These are phyloP conservation scores for Toxotes jaculatrix DNA, from an alignment of 2,113 vertebrate species.

Conservation along the genomic window DNA sequence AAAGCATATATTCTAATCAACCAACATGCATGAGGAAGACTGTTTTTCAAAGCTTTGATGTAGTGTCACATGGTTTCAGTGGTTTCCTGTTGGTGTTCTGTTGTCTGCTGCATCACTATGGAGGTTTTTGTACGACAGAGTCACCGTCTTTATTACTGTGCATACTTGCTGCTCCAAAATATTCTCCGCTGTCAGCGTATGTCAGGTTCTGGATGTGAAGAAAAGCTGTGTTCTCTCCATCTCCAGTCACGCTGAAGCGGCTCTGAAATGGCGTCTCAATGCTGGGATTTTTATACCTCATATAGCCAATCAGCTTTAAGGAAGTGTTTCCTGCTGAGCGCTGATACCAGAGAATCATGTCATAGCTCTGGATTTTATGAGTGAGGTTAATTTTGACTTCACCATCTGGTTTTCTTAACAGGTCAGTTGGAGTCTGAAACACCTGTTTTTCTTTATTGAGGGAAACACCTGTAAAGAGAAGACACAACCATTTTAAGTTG, in stretches of 20 bases:
- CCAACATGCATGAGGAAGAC: background rate
- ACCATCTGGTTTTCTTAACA: background rate
- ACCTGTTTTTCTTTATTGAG: slow-evolving; percentile 49
- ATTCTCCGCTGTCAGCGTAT: slow-evolving; percentile 57
- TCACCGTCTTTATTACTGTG: slow-evolving; percentile 64
- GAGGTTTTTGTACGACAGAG: slow-evolving; percentile 63
- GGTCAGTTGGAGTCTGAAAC: slow-evolving; percentile 54
- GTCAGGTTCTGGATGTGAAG: slow-evolving; percentile 54
- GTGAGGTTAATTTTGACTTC: slow-evolving; percentile 40
- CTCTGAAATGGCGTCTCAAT: slow-evolving; percentile 15
- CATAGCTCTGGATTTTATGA: slow-evolving; percentile 40
- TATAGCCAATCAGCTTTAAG: slow-evolving; percentile 56
- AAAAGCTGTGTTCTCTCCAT: slow-evolving; percentile 44
- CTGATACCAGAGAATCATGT: slow-evolving; percentile 73
- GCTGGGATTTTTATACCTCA: background rate
- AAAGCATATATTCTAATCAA: background rate
- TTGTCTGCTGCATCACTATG: background rate
- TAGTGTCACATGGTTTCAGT: slow-evolving; percentile 12
- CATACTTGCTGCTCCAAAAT: slow-evolving; percentile 73
- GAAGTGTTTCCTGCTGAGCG: slow-evolving; percentile 39
- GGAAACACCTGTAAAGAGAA: slow-evolving; percentile 44
- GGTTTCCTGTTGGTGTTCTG: slow-evolving; percentile 33
- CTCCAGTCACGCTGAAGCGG: slow-evolving; percentile 61
- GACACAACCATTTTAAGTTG: background rate
- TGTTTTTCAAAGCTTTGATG: too few species aligned